Percentiles rank a stretch among this genome's conserved stretches.
Conservation (phyloP, 2,797 vertebrate species). For the Chromis chromis region DNA sequence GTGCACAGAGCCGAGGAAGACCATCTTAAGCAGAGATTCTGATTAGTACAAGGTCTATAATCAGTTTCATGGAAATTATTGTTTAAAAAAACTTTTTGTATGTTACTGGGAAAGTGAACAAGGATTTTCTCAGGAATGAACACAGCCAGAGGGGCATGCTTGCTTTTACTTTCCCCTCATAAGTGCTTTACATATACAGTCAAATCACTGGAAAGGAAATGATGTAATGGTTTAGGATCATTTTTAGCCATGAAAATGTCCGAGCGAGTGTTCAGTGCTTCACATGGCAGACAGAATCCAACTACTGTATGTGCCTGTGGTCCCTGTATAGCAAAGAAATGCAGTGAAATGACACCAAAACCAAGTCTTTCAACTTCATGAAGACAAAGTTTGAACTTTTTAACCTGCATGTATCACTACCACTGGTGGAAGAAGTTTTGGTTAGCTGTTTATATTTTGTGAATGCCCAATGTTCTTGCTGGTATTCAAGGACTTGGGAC, state of each 20-base stretch:
- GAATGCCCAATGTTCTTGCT: slow-evolving; percentile 42
- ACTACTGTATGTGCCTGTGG: background rate
- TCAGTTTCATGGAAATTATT: too few species aligned
- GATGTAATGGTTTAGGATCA: background rate
- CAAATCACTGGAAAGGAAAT: slow-evolving; percentile 15
- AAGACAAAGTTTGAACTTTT: background rate
- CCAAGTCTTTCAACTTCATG: background rate
- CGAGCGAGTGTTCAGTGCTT: background rate
- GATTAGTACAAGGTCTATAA: too few species aligned
- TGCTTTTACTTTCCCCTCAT: too few species aligned
- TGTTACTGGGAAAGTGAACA: background rate
- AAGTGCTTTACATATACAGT: background rate
- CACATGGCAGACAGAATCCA: background rate
- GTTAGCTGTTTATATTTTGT: slow-evolving; percentile 12
- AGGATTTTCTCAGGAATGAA: background rate
- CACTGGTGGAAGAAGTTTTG: slow-evolving; percentile 13
- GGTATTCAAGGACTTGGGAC: slow-evolving; percentile 52
- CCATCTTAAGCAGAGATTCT: background rate
- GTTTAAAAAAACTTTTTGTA: background rate
- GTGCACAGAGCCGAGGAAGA: background rate
- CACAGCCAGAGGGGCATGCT: too few species aligned
- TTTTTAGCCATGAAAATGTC: background rate
- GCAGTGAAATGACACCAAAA: background rate
- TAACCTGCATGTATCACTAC: slow-evolving; percentile 1
- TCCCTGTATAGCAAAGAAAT: background rate